phyloP scores from a whole-genome alignment of 2,888 invertebrate species.

The Oscheius onirici region DNA sequence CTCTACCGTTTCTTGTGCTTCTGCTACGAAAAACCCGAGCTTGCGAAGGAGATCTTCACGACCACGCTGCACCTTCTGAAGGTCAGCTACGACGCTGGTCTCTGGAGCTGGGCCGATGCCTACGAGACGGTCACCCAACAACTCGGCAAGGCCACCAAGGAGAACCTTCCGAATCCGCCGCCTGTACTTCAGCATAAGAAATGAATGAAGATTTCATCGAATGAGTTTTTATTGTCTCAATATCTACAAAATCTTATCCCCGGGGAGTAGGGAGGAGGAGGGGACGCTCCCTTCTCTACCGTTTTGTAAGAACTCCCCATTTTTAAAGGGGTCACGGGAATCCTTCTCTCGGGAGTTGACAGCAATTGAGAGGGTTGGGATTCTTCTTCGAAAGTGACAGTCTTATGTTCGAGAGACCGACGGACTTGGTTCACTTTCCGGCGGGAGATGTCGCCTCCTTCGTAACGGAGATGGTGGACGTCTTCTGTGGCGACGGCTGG shows the following conservation, averaged over 20 bases:
- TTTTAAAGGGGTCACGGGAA: not conserved
- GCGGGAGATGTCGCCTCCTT: not conserved
- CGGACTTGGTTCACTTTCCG: constrained; percentile 7
- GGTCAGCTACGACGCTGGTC: constrained; percentile 18
- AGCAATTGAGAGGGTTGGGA: too few species aligned
- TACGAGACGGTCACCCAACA: not conserved
- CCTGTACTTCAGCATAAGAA: not conserved
- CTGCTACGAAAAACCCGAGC: constrained; percentile 1
- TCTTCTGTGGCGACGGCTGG: constrained; percentile 6
- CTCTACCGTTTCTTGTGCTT: not conserved
- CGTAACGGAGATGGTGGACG: constrained; percentile 10
- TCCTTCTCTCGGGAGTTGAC: too few species aligned
- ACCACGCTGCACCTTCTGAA: not conserved
- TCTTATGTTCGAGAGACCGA: not conserved
- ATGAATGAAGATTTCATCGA: not conserved
- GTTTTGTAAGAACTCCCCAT: constrained; percentile 11
- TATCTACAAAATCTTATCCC: not conserved
- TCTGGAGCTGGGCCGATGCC: constrained; percentile 6
- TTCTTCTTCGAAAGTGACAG: too few species aligned
- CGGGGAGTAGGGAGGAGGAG: constrained; percentile 11
- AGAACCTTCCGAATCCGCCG: too few species aligned
- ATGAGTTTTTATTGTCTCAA: too few species aligned
- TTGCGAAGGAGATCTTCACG: constrained; percentile 1
- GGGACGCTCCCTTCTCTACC: not conserved
- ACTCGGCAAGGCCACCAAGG: not conserved